Percentiles rank a stretch among this genome's conserved stretches.
phyloP scores from a whole-genome alignment of 1,140 invertebrate species.

The Frieseomelitta varia region DNA sequence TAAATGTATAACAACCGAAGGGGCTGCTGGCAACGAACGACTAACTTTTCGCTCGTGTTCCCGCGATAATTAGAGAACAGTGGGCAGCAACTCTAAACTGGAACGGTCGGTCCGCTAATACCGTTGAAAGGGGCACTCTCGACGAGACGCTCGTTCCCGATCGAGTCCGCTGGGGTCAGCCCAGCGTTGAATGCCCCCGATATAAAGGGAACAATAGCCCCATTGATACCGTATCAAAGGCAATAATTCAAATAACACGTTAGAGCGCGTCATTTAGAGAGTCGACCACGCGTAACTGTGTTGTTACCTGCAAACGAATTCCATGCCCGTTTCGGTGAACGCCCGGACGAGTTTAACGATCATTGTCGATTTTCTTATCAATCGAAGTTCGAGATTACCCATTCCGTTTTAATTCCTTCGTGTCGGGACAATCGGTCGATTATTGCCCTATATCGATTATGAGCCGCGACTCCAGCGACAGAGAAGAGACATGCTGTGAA shows the following conservation, averaged over 20 bases:
- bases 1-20: no score
- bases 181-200: no score
- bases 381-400: neutral
- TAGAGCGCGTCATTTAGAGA: no score
- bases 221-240: neutral
- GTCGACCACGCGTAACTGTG: no score
- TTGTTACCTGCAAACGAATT: no score
- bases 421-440: slow-evolving; percentile 4
- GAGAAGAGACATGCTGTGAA: no score
- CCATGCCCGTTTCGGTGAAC: neutral
- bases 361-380: neutral
- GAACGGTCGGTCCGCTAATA: no score
- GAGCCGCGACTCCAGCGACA: neutral
- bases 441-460: slow-evolving; percentile 21
- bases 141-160: neutral
- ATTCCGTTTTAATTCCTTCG: slow-evolving; percentile 3
- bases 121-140: no score
- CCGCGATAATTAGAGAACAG: no score
- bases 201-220: neutral
- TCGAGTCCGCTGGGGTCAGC: neutral
- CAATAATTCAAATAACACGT: neutral
- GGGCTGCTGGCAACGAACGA: no score
- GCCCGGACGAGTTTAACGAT: neutral
- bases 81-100: no score
- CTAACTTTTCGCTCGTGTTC: no score